Evolutionary conservation across 2,797 vertebrate species (phyloP).

Genomic region (Carduelis carduelis): DNA sequence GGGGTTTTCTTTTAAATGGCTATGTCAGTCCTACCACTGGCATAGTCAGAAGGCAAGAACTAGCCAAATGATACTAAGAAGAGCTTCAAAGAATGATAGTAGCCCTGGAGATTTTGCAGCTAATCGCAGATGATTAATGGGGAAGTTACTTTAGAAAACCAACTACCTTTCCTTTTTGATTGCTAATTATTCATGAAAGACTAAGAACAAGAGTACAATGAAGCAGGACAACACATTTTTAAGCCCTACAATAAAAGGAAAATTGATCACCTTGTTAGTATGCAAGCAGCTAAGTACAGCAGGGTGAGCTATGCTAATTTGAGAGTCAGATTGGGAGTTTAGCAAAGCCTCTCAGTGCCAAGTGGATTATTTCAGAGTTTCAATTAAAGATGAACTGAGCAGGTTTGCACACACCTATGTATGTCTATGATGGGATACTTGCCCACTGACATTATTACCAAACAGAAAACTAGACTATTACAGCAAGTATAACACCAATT

Average conservation of each 20-base stretch:
- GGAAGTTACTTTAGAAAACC: conserved; percentile 1
- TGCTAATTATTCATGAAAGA: conserved; percentile 59
- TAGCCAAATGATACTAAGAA: neutral
- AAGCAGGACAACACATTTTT: conserved; percentile 6
- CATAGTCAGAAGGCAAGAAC: neutral
- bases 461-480: neutral
- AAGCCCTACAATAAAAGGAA: conserved; percentile 28
- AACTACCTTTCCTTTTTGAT: conserved; percentile 12
- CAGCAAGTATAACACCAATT: neutral
- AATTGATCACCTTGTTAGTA: conserved; percentile 57
- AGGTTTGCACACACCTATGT: neutral
- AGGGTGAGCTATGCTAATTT: conserved; percentile 34
- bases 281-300: conserved; percentile 17
- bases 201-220: conserved; percentile 21
- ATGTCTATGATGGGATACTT: neutral
- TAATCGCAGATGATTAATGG: conserved; percentile 57
- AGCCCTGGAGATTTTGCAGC: conserved; percentile 16
- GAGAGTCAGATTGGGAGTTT: conserved; percentile 43
- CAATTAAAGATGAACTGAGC: conserved; percentile 65
- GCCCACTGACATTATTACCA: neutral
- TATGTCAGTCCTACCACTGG: neutral
- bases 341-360: conserved; percentile 36
- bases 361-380: conserved; percentile 63
- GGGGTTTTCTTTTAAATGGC: neutral
- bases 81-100: neutral